phyloP scores from a whole-genome alignment of 2,888 invertebrate species.

The Tubulanus polymorphus region DNA sequence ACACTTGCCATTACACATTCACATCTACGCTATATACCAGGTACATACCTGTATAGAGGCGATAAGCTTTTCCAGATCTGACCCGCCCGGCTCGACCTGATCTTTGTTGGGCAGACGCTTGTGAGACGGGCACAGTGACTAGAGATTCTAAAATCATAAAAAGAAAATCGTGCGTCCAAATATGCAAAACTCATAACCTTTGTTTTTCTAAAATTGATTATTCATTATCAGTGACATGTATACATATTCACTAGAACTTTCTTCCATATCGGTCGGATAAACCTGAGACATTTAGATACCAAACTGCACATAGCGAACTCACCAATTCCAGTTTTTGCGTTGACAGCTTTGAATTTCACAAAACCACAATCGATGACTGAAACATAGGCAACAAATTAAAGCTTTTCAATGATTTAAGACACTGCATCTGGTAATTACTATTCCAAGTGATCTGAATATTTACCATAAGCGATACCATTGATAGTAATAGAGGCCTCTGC shows the following conservation, averaged over 20 bases:
- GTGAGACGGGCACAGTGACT: slow-evolving; percentile 76
- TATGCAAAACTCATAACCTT: too few species aligned
- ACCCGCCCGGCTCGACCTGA: slow-evolving; percentile 89
- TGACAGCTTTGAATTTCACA: slow-evolving; percentile 88
- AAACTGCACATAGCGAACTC: slow-evolving; percentile 10
- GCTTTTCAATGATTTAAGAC: too few species aligned
- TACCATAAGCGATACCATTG: slow-evolving; percentile 75
- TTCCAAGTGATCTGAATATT: slow-evolving; percentile 13
- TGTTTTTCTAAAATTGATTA: too few species aligned
- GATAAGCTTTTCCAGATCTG: slow-evolving; percentile 70
- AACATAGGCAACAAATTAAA: too few species aligned
- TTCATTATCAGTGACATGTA: too few species aligned
- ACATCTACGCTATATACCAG: too few species aligned
- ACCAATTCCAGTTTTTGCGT: slow-evolving; percentile 71
- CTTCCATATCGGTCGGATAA: too few species aligned
- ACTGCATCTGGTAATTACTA: too few species aligned
- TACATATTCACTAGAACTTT: too few species aligned
- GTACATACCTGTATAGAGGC: slow-evolving; percentile 36
- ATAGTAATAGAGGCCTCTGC: slow-evolving; percentile 97
- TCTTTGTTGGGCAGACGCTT: slow-evolving; percentile 84
- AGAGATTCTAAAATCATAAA: slow-evolving; percentile 56
- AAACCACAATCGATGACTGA: slow-evolving; percentile 93
- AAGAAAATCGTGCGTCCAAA: neutral
- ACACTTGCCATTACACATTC: too few species aligned
- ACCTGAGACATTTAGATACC: neutral